Evolutionary conservation across 1,140 invertebrate species (phyloP), one percentile per base, ranked within the genome.

Genomic region (Euura saliciscinereae): DNA sequence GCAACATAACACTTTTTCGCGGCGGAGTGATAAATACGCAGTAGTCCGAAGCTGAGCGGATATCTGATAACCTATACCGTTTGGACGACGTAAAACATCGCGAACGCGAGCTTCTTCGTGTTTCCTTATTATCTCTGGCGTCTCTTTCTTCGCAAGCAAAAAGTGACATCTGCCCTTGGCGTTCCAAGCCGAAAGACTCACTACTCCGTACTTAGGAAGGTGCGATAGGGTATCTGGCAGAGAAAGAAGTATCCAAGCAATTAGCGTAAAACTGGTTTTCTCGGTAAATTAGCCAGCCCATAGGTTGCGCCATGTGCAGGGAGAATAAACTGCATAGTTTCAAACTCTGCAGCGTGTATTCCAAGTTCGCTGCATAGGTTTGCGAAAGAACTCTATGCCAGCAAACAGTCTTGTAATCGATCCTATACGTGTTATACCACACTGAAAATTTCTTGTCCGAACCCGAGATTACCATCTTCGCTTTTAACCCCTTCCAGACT

Each of bases 401-500:
- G 28, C 28, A 28, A 28, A 28, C 0, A 28, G 28, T 28, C 28
- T 28, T 28, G 28, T 28, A 28, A 1, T 28, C 28, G 28, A 28
- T 28, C 28, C 28, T 0, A 28, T 28, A 28, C 28, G 28, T 28
- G 28, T 28, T 28, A 28, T 28, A 28, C 28, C 28, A 28, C 13
- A n/a, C 51, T 3, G 51, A 59, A 11, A 59, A 59, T 59, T 3
- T 59, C 51, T n/a, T 59, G 3, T 59, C 10, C 51, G 13, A 59
- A 11, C 51, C 13, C 13, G 51, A 59, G 51, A 59, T n/a, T n/a
- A 59, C 51, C 51, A 59, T 3, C 46, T 7, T 66, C 8, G 11
- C 66, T 4, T 68, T 76, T 74, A 28, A 76, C 69, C 73, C 64
- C 66, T 88, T 87, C 70, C 86, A 93, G 96, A 98, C 86, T 96